Base-by-base conservation (phyloP, 2,797 vertebrate genomes). In the Heliangelus exortis region DNA sequence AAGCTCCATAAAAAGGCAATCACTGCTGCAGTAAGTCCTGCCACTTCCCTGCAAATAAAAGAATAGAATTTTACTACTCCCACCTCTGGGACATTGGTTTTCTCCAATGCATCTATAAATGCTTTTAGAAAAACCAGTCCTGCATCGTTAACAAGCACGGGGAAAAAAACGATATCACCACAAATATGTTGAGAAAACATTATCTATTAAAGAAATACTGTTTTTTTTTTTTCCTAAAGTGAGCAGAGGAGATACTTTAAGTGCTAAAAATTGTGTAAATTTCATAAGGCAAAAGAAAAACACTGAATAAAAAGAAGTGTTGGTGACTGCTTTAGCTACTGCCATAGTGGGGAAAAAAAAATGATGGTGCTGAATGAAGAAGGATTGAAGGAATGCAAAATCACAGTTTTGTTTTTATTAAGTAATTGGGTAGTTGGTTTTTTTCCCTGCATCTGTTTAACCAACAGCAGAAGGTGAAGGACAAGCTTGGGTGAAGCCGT, bases 341-440 rank as follows among this genome's bases (percentile, higher is more conserved):
- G n/a, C 53, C 3, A 1, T 3, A 45, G 15, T 4, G 25, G 41
- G n/a, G n/a, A n/a, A 73, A n/a, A 48, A 29, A 80, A 7, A 1
- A 15, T 3, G 0, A 19, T 1, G 1, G 1, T 10, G 4, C 10
- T 17, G 29, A 19, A 7, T 26, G 33, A 33, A 34, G 59, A 47
- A 22, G 4, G 10, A 15, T 8, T 39, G 34, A 29, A 59, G 22
- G 12, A 9, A 7, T 12, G 13, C 18, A 26, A 50, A 59, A 15
- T 15, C 43, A 21, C 14, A 19, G 34, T 12, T 57, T 8, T 3
- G 7, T 34, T 54, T 54, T 4, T 3, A 33, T 11, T 41, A 62
- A 50, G 33, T 4, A 6, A 2, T 23, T 22, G 48, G 22, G 48
- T 25, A 14, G 31, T 11, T 1, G 31, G 6, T 51, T 10, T 25